Conservation (phyloP, 1,140 invertebrate species). For the Hyles euphorbiae region DNA sequence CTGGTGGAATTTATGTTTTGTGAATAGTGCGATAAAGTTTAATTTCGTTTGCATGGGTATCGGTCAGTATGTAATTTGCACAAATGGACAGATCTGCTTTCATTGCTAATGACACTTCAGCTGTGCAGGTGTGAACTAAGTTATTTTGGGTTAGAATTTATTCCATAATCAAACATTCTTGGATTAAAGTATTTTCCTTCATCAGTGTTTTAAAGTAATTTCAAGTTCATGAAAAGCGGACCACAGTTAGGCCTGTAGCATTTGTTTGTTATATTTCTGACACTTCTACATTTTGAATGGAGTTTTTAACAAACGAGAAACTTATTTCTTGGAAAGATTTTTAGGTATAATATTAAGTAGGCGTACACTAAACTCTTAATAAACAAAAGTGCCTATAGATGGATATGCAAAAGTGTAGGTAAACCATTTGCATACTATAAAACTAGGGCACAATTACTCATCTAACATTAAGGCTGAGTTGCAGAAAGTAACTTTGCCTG, state of each 20-base stretch:
- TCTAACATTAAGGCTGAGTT: no score
- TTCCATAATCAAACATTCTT: background rate
- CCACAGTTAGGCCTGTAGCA: background rate
- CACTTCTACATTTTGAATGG: background rate
- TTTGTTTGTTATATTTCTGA: background rate
- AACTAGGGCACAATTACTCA: no score
- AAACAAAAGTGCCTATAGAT: no score
- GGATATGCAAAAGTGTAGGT: no score
- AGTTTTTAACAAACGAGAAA: background rate
- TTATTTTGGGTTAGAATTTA: background rate
- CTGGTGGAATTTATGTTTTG: background rate
- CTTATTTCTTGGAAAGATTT: background rate
- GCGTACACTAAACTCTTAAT: no score
- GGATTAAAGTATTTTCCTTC: background rate
- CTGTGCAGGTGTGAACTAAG: slow-evolving; percentile 9
- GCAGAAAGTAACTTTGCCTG: no score
- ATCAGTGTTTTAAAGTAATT: background rate
- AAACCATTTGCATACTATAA: no score
- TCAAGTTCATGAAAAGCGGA: background rate
- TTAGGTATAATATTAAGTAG: no score
- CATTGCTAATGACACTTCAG: slow-evolving; percentile 34
- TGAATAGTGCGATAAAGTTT: slow-evolving; percentile 13
- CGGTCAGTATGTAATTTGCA: slow-evolving; percentile 22
- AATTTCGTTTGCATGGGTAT: slow-evolving; percentile 17
- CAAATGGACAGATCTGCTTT: slow-evolving; percentile 34